Conservation (phyloP, 2,113 vertebrate species). For the Amphiprion percula region DNA sequence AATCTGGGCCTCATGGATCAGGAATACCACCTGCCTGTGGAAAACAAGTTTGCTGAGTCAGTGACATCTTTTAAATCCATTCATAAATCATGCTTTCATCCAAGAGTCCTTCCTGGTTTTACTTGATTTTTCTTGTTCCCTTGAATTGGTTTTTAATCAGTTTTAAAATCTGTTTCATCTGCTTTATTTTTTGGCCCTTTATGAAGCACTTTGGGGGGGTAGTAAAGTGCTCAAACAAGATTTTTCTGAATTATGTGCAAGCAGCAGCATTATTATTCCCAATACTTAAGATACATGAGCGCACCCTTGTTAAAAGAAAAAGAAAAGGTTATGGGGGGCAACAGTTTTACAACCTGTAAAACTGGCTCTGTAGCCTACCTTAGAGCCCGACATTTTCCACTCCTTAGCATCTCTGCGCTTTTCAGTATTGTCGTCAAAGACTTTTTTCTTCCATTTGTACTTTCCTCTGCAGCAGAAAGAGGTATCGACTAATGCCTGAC, state of each 20-base stretch:
- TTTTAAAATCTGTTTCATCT: not conserved
- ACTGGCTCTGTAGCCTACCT: slow-evolving; percentile 57
- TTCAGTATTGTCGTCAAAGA: slow-evolving; percentile 71
- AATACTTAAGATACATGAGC: slow-evolving; percentile 48
- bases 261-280: slow-evolving; percentile 51
- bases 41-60: not conserved
- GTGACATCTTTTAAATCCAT: not conserved
- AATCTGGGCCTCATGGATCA: not conserved
- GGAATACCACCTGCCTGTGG: not conserved
- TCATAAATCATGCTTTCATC: not conserved
- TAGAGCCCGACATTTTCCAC: slow-evolving; percentile 61
- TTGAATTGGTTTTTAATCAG: not conserved
- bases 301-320: slow-evolving; percentile 16
- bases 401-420: slow-evolving; percentile 65
- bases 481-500: slow-evolving; percentile 77
- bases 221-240: not conserved
- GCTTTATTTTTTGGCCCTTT: not conserved
- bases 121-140: not conserved
- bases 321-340: slow-evolving; percentile 1
- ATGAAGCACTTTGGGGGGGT: not conserved
- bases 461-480: slow-evolving; percentile 58
- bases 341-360: slow-evolving; percentile 63
- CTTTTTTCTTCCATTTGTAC: slow-evolving; percentile 33
- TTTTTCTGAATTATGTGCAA: slow-evolving; percentile 47
- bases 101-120: not conserved